These are phyloP conservation scores for Spinibarbus caldwelli DNA, from an alignment of 2,797 vertebrate genomes.

Conservation along the genomic window DNA sequence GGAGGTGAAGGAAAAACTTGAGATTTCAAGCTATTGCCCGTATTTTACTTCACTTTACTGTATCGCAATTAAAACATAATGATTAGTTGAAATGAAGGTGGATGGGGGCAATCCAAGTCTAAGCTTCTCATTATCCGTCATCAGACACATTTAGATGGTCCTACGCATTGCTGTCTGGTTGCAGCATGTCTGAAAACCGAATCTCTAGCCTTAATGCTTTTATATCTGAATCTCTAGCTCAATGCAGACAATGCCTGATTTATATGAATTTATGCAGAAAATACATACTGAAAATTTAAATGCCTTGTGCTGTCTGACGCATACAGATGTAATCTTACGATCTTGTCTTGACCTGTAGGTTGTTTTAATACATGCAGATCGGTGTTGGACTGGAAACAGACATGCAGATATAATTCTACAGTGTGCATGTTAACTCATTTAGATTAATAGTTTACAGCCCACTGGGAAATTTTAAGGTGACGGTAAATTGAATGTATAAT, in stretches of 20 bases:
- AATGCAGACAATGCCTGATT: not conserved
- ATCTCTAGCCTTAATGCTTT: slow-evolving; percentile 2
- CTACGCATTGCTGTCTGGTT: slow-evolving; percentile 11
- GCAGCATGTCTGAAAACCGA: slow-evolving; percentile 15
- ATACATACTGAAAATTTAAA: slow-evolving; percentile 20
- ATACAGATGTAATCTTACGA: slow-evolving; percentile 31
- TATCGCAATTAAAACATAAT: not conserved
- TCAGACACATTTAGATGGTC: slow-evolving; percentile 11
- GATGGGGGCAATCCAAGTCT: not conserved
- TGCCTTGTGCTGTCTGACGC: not conserved
- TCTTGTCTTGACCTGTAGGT: slow-evolving; percentile 37
- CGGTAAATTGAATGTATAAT: slow-evolving; percentile 43
- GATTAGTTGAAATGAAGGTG: slow-evolving; percentile 18
- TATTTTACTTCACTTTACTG: slow-evolving; percentile 8
- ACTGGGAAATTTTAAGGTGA: slow-evolving; percentile 43
- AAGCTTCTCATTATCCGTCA: slow-evolving; percentile 16
- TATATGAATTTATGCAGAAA: slow-evolving; percentile 35
- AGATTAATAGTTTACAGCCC: slow-evolving; percentile 37
- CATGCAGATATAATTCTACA: slow-evolving; percentile 20
- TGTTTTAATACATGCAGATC: slow-evolving; percentile 34
- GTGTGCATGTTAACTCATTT: slow-evolving; percentile 36
- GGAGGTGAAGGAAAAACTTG: not conserved
- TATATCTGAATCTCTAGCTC: not conserved
- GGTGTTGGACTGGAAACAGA: slow-evolving; percentile 35
- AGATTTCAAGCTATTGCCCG: not conserved